Conservation (phyloP, 2,888 invertebrate genomes). For the Tromatobia lineatoria region DNA sequence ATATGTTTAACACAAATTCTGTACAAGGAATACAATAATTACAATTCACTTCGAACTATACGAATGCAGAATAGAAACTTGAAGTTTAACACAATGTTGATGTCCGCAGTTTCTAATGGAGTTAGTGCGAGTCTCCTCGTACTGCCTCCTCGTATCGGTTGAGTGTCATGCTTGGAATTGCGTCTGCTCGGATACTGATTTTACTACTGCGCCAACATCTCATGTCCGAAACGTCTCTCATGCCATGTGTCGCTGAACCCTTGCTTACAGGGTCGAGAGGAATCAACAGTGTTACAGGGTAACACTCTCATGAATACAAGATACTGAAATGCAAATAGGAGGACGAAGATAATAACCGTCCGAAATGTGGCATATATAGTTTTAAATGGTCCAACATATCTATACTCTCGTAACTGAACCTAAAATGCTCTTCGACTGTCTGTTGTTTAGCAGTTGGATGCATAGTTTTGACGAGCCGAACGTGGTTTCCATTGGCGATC, state of each 20-base stretch:
- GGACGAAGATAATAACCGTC: not conserved
- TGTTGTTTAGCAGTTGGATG: not conserved
- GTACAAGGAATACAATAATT: too few relatives aligned
- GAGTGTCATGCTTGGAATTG: conserved; percentile 3
- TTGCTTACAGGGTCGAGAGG: conserved; percentile 9
- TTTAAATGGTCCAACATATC: not conserved
- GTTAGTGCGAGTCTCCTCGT: not conserved
- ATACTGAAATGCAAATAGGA: conserved; percentile 16
- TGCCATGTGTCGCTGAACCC: conserved; percentile 1
- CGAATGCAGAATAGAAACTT: too few relatives aligned
- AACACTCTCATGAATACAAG: conserved; percentile 5
- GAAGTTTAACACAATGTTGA: not conserved
- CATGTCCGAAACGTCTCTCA: conserved; percentile 6
- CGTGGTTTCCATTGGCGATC: conserved; percentile 11
- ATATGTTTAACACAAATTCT: too few relatives aligned
- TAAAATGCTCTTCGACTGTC: conserved; percentile 8
- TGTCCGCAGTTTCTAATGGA: not conserved
- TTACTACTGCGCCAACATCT: conserved; percentile 21
- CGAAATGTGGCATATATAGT: not conserved
- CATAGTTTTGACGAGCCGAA: not conserved
- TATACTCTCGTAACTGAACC: conserved; percentile 15
- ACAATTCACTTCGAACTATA: too few relatives aligned
- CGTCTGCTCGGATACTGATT: not conserved
- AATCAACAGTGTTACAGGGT: conserved; percentile 9
- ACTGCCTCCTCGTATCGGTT: not conserved